phyloP scores from a whole-genome alignment of 2,888 invertebrate genomes.

The Pyralis farinalis region DNA sequence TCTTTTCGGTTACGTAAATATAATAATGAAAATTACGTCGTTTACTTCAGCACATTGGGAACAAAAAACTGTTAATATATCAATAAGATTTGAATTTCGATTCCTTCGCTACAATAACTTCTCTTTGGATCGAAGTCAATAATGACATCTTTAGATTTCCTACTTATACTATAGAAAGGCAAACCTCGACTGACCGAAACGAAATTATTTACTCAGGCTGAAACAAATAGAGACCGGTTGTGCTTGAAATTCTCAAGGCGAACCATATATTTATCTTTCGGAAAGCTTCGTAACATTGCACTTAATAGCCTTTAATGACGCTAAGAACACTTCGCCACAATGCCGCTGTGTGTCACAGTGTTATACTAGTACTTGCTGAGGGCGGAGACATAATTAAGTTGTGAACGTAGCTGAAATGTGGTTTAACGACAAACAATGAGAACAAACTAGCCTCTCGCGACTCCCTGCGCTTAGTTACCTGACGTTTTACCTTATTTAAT shows the following conservation, averaged over 20 bases:
- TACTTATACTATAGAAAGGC: background rate
- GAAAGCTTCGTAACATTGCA: constrained; percentile 32
- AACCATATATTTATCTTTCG: constrained; percentile 32
- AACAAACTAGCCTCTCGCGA: constrained; percentile 34
- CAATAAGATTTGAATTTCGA: too few species aligned
- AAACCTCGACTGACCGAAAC: constrained; percentile 11
- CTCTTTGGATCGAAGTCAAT: too few species aligned
- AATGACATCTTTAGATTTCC: too few species aligned
- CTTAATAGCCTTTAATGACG: constrained; percentile 39
- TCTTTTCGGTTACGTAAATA: too few species aligned
- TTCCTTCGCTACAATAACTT: too few species aligned
- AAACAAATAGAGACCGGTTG: constrained; percentile 33
- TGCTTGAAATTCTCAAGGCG: constrained; percentile 20
- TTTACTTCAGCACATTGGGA: too few species aligned
- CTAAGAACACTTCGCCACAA: constrained; percentile 46
- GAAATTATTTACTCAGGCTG: constrained; percentile 32
- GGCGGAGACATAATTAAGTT: constrained; percentile 57
- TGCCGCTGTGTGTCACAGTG: constrained; percentile 29
- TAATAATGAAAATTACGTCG: too few species aligned
- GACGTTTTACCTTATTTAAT: constrained; percentile 35
- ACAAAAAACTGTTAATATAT: too few species aligned
- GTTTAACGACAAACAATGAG: constrained; percentile 49
- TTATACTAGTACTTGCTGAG: constrained; percentile 7
- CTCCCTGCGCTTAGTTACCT: constrained; percentile 29
- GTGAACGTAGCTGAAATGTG: constrained; percentile 54